Percentiles rank a stretch among this genome's conserved stretches.
Evolutionary conservation across 1,140 invertebrate species (phyloP).

Genomic region (Pissodes strobi): DNA sequence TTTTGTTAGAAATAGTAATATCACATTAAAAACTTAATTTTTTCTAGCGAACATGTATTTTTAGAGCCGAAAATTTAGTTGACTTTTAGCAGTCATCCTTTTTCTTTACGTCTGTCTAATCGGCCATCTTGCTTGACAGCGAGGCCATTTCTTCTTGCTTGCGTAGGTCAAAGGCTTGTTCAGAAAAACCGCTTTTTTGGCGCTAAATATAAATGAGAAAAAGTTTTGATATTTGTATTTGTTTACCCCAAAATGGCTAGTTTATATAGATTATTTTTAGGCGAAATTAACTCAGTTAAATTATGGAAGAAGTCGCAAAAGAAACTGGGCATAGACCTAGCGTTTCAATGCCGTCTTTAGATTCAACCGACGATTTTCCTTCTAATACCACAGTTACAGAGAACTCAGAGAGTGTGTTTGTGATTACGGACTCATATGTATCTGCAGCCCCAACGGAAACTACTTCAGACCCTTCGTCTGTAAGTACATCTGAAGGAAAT

Average conservation of each 20-base stretch:
- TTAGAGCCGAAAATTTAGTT: slow-evolving; percentile 30
- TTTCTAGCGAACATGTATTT: slow-evolving; percentile 40
- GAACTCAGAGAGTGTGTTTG: slow-evolving; percentile 2
- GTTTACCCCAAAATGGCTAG: slow-evolving; percentile 10
- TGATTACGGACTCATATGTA: neutral
- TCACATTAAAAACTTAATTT: slow-evolving; percentile 15
- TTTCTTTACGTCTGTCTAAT: slow-evolving; percentile 37
- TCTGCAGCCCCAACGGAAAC: neutral
- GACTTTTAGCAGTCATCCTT: slow-evolving; percentile 32
- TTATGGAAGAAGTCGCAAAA: slow-evolving; percentile 25
- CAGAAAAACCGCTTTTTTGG: slow-evolving; percentile 37
- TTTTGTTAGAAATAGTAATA: slow-evolving; percentile 24
- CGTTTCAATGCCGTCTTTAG: slow-evolving; percentile 36
- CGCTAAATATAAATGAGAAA: slow-evolving; percentile 43
- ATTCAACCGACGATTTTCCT: slow-evolving; percentile 24
- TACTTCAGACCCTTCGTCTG: neutral
- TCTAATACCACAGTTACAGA: neutral
- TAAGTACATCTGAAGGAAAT: neutral
- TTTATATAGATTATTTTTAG: slow-evolving; percentile 18
- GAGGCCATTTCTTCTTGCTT: slow-evolving; percentile 30
- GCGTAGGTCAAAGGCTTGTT: slow-evolving; percentile 31
- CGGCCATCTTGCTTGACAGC: slow-evolving; percentile 44
- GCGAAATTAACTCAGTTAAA: slow-evolving; percentile 9
- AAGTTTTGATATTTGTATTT: slow-evolving; percentile 19
- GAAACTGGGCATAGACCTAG: slow-evolving; percentile 24